phyloP scores from a whole-genome alignment of 2,888 invertebrate genomes.

The Eumacrocentrus americanus region DNA sequence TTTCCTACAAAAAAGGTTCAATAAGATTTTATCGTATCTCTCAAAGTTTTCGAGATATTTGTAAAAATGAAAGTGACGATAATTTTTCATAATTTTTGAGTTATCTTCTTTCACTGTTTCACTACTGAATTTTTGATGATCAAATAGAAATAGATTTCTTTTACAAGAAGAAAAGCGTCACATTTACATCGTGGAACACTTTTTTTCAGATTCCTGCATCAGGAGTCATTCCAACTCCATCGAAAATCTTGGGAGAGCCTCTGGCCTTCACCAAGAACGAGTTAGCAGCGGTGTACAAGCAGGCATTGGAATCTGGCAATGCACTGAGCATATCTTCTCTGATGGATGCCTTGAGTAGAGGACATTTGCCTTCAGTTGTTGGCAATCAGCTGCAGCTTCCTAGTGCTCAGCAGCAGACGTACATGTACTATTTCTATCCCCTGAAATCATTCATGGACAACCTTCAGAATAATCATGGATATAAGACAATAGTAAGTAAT shows the following conservation, averaged over 20 bases:
- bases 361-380: slow-evolving; percentile 37
- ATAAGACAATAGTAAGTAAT: slow-evolving; percentile 42
- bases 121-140: too few species aligned
- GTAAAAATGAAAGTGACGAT: too few species aligned
- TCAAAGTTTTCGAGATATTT: too few species aligned
- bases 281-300: slow-evolving; percentile 62
- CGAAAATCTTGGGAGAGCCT: slow-evolving; percentile 30
- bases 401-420: slow-evolving; percentile 44
- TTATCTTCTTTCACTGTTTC: too few species aligned
- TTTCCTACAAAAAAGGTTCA: too few species aligned
- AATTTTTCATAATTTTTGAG: too few species aligned
- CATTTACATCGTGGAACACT: not conserved
- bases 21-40: too few species aligned
- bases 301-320: slow-evolving; percentile 58
- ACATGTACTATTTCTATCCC: slow-evolving; percentile 65
- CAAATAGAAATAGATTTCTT: too few species aligned
- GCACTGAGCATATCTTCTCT: slow-evolving; percentile 44
- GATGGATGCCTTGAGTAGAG: slow-evolving; percentile 38
- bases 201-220: slow-evolving; percentile 22
- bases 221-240: slow-evolving; percentile 22
- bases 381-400: slow-evolving; percentile 39
- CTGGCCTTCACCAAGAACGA: slow-evolving; percentile 59
- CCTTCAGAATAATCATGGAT: slow-evolving; percentile 40
- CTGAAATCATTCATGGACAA: slow-evolving; percentile 63
- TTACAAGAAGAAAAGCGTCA: not conserved